Evolutionary conservation across 2,113 vertebrate species (phyloP), one percentile per base, ranked within the genome.

Genomic region (Nansenia antarctica): DNA sequence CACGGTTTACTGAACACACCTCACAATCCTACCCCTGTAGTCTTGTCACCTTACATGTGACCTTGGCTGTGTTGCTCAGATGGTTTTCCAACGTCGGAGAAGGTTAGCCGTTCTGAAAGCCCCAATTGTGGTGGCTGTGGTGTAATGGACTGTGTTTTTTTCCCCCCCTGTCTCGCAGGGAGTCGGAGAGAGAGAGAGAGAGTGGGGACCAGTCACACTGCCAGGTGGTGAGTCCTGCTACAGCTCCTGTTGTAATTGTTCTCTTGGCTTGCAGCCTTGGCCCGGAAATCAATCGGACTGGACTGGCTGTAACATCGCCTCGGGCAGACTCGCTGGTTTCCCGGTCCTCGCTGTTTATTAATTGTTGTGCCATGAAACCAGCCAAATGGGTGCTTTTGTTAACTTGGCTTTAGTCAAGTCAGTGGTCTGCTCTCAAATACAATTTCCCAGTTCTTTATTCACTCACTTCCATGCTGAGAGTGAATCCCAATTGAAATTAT

Each of bases 171-270:
- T 82, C 5, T 76, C 60, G 3, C 86, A 92, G 91, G 87, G 89
- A 87, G 86, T 87, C 85, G 78, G 85, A 88, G 87, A 89, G 84
- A 82, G 87, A 5, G 5, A 77, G 86, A 82, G 87, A 5, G 5
- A 77, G 86, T 88, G 88, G 89, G 90, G 86, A 87, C 87, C 85
- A 87, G 86, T 89, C 82, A 82, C 86, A 81, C 85, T 85, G 88
- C 85, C 85, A 83, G 81, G 86, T 85, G 91, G 91, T 93, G 83
- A 92, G 91, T 90, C 59, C 68, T 70, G 61, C 62, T 63, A 79
- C 73, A 71, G 71, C 74, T 68, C 72, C 60, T 74, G 71, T 70
- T 78, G 67, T 76, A 73, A 69, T 77, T 77, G 62, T 82, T 65
- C 70, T 73, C 64, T 68, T 74, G 64, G 75, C 66, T 55, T 49